These are phyloP conservation scores for Odontesthes bonariensis DNA, from an alignment of 2,113 vertebrate genomes.

Conservation along the genomic window DNA sequence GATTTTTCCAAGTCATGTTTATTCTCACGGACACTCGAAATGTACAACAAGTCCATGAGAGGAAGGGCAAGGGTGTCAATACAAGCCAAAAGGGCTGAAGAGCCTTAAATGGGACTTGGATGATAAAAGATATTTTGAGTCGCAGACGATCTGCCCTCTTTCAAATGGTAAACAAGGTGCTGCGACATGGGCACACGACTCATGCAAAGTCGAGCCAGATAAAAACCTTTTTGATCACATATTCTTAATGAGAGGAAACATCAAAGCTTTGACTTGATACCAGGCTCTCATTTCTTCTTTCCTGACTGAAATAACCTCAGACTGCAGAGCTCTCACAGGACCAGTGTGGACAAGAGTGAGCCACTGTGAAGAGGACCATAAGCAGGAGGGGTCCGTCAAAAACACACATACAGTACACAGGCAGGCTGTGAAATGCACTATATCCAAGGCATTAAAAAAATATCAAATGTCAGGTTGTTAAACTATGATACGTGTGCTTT, in stretches of 20 bases:
- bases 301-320: too few relatives aligned
- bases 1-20: conserved; percentile 24
- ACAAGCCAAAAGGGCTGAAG: conserved; percentile 2
- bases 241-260: conserved; percentile 5
- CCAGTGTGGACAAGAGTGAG: too few relatives aligned
- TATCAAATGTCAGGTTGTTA: too few relatives aligned
- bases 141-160: background rate
- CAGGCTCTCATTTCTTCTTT: background rate
- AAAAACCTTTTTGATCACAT: background rate
- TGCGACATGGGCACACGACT: background rate
- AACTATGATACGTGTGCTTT: background rate
- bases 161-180: conserved; percentile 18
- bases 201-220: background rate
- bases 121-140: background rate
- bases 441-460: too few relatives aligned
- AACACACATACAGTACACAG: too few relatives aligned
- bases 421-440: too few relatives aligned
- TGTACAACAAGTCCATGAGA: background rate
- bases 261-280: conserved; percentile 21
- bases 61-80: conserved; percentile 1
- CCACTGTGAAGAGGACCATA: too few relatives aligned
- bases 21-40: background rate
- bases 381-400: too few relatives aligned
- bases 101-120: background rate
- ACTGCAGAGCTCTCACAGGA: too few relatives aligned